phyloP scores from a whole-genome alignment of 2,888 invertebrate genomes.

The Nomada lathburiana region DNA sequence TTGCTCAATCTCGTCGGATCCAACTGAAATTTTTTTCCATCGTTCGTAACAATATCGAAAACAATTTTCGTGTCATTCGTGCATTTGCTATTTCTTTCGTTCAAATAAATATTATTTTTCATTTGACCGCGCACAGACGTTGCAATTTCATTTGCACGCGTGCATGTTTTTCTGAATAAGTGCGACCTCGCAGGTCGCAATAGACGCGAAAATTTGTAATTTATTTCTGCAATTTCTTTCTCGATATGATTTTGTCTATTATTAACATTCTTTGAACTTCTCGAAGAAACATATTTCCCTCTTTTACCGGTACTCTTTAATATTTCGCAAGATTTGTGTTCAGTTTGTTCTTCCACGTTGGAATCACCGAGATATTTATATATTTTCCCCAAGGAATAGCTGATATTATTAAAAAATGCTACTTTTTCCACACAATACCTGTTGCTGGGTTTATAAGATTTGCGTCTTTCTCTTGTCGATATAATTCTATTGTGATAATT shows the following conservation, averaged over 20 bases:
- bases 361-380: conserved; percentile 19
- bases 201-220: conserved; percentile 57
- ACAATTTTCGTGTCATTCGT: conserved; percentile 23
- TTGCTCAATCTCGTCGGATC: conserved; percentile 75
- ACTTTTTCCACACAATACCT: conserved; percentile 71
- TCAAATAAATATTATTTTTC: neutral
- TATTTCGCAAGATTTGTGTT: neutral
- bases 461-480: conserved; percentile 68
- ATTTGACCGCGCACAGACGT: conserved; percentile 6
- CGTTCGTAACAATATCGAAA: conserved; percentile 76
- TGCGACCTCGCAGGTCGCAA: conserved; percentile 64
- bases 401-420: neutral
- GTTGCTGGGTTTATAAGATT: conserved; percentile 77
- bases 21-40: conserved; percentile 73
- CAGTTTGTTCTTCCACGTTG: conserved; percentile 19
- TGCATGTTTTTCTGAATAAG: conserved; percentile 55
- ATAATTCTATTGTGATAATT: conserved; percentile 43
- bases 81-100: conserved; percentile 12
- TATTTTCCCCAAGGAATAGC: conserved; percentile 11
- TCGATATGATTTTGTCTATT: neutral
- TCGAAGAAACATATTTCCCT: conserved; percentile 1
- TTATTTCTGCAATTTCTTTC: conserved; percentile 25
- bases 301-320: conserved; percentile 4
- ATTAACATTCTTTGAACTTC: neutral
- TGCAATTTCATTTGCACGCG: conserved; percentile 14